Evolutionary conservation across 2,888 invertebrate genomes (phyloP), one percentile per base, ranked within the genome.

Genomic region (Hartigia nigra): DNA sequence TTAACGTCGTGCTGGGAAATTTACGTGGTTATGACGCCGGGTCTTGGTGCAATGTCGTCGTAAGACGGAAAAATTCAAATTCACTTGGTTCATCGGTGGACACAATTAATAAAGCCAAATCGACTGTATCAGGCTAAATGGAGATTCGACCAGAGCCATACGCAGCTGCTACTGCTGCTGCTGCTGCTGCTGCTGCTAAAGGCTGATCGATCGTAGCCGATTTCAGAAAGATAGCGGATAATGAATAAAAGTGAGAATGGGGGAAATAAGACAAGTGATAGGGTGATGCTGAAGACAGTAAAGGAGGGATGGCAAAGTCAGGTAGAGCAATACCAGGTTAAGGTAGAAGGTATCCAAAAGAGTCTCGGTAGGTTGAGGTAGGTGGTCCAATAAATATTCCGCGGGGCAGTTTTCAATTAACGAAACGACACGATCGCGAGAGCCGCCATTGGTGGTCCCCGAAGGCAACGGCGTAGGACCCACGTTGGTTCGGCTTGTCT

Each of bases 311-410:
- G n/a, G n/a, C n/a, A n/a, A n/a, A n/a, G n/a, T n/a, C n/a, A n/a
- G n/a, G n/a, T n/a, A 39, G 39, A 39, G 39, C 39, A 55, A 5
- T 5, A 5, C 23, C 23, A 9, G 39, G 39, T 35, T n/a, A n/a
- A 34, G 9, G 70, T 35, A 70, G 12, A 75, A n/a, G n/a, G 74
- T 23, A 37, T 55, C 14, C 39, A 55, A 55, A 23, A 39, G 39
- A 55, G 39, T 39, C 39, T 55, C 23, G 72, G 72, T 72, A 69
- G 72, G 76, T 37, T 72, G 74, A 70, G 76, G 78, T 79, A 79
- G 78, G 78, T 79, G 78, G 78, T 79, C 78, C 78, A 76, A 79
- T 76, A 76, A 79, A 79, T 79, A 79, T 79, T 79, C 78, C 74
- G 69, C 76, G 78, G 76, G 76, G 76, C 78, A 79, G 78, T 79